Percentiles rank a stretch among this genome's conserved stretches.
Conservation (phyloP, 2,888 invertebrate genomes). For the Rhagium mordax region DNA sequence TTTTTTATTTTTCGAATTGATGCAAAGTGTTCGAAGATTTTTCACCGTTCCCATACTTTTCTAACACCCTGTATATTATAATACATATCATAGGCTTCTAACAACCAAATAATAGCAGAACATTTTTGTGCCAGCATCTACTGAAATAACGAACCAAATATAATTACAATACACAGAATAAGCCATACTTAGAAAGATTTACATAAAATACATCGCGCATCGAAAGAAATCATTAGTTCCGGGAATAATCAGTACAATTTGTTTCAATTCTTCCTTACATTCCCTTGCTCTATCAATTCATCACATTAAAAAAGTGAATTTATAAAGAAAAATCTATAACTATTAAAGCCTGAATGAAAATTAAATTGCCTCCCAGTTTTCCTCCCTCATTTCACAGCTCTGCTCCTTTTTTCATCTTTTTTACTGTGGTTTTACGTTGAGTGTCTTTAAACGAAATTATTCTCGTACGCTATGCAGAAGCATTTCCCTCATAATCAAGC, state of each 20-base stretch:
- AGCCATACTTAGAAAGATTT: too few relatives aligned
- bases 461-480: conserved; percentile 19
- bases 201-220: too few relatives aligned
- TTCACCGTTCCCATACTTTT: too few relatives aligned
- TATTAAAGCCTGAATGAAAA: conserved; percentile 23
- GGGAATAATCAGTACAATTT: not conserved
- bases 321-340: conserved; percentile 17
- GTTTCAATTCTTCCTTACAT: not conserved
- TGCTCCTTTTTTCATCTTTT: conserved; percentile 2
- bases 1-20: too few relatives aligned
- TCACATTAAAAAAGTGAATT: not conserved
- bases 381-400: not conserved
- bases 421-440: conserved; percentile 23
- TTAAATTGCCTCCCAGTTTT: conserved; percentile 7
- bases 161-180: too few relatives aligned
- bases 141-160: too few relatives aligned
- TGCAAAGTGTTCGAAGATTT: too few relatives aligned
- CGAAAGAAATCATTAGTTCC: too few relatives aligned
- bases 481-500: conserved; percentile 28
- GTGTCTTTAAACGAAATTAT: conserved; percentile 29
- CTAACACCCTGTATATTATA: too few relatives aligned
- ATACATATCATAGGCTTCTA: too few relatives aligned
- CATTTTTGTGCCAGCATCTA: too few relatives aligned
- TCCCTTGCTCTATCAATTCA: not conserved
- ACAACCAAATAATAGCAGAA: too few relatives aligned